phyloP scores from a whole-genome alignment of 2,797 vertebrate species.

The Malurus leucopterus region DNA sequence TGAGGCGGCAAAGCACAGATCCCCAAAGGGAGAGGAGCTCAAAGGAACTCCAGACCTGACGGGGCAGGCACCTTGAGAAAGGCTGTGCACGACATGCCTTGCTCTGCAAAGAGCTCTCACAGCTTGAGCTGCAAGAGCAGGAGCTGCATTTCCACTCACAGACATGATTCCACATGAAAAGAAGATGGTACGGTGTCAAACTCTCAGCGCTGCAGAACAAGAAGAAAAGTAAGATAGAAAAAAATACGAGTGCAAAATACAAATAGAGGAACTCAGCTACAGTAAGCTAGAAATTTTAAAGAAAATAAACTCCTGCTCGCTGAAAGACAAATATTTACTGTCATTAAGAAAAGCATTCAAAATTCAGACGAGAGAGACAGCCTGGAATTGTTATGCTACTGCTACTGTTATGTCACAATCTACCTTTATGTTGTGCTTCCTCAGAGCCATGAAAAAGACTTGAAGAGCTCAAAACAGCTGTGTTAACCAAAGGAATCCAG shows the following conservation, averaged over 20 bases:
- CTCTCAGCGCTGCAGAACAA: background rate
- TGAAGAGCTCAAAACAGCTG: background rate
- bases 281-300: background rate
- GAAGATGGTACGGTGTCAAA: background rate
- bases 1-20: slow-evolving; percentile 13
- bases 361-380: background rate
- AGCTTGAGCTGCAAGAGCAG: slow-evolving; percentile 10
- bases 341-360: background rate
- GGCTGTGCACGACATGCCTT: background rate
- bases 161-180: slow-evolving; percentile 14
- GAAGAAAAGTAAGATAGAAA: slow-evolving; percentile 1
- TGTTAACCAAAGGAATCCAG: background rate
- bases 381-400: background rate
- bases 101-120: slow-evolving; percentile 16
- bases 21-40: slow-evolving; percentile 16
- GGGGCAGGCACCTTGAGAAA: background rate
- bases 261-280: background rate
- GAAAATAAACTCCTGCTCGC: background rate
- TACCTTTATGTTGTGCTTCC: background rate
- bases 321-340: background rate
- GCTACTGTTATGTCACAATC: background rate
- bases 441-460: background rate
- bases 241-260: background rate
- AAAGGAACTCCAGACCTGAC: slow-evolving; percentile 1
- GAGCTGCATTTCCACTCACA: background rate